Evolutionary conservation across 2,113 vertebrate species (phyloP), one percentile per base, ranked within the genome.

Genomic region (Osmerus mordax): DNA sequence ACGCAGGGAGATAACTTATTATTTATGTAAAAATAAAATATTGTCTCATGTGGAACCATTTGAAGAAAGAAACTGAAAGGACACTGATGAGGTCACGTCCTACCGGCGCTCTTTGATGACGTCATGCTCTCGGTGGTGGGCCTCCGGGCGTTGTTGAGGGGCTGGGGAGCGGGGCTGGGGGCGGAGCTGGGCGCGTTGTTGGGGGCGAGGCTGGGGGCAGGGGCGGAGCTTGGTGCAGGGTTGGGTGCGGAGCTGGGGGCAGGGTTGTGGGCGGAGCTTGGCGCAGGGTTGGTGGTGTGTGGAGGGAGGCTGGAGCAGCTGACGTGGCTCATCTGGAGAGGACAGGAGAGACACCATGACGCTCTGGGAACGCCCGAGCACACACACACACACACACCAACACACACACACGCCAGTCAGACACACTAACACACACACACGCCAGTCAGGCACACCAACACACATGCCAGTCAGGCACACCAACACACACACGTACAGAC

Each of bases 301-400:
- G 0, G 92, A 87, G 0, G 92, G 71, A 19, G 55, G 55, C 64
- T 0, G 91, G 81, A 61, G 87, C 88, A 65, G 3, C 85, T 91
- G 58, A 86, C 81, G 0, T 91, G 93, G 84, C 86, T 93, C 4
- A 83, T 86, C 96, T 98, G 86, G 2, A 69, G 70, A 7, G 23
- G 59, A 65, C 2, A 21, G 25, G 15, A 60, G 4, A 59, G 6
- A 15, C 13, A 21, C 3, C 62, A 25, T 36, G 14, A 29, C 19
- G 65, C 25, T 7, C 47, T 65, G 12, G 29, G 54, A n/a, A 55
- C 47, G 65, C 25, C 11, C 55, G 51, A 56, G 64, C 58, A 12
- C 21, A 21, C 16, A 28, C 19, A 11, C 19, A 53, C 28, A 36
- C 25, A 69, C 6, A 12, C 18, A 69, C 28, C n/a, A n/a, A 11